Percentiles rank a stretch among this genome's conserved stretches.
phyloP scores from a whole-genome alignment of 2,113 vertebrate genomes.

The Coptodon rendalli region DNA sequence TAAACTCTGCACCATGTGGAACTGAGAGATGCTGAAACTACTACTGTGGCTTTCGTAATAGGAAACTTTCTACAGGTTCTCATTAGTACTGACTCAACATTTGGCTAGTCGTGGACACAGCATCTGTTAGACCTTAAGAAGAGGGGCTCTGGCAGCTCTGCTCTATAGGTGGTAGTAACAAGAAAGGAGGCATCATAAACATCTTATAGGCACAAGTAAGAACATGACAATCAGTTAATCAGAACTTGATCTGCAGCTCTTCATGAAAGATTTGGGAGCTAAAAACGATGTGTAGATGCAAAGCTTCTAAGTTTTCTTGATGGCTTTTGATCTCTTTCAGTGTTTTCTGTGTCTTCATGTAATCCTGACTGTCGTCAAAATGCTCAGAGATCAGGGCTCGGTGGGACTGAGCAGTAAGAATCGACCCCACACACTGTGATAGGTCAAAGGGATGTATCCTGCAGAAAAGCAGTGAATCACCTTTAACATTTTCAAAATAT shows the following conservation, averaged over 20 bases:
- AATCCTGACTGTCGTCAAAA: not conserved
- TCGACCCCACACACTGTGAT: not conserved
- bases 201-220: not conserved
- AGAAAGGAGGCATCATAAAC: not conserved
- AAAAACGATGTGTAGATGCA: rapidly evolving
- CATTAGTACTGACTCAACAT: constrained; percentile 36
- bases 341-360: not conserved
- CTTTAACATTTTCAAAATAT: not conserved
- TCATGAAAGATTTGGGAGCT: not conserved
- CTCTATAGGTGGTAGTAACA: not conserved
- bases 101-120: constrained; percentile 27
- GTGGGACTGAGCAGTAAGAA: not conserved
- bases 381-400: not conserved
- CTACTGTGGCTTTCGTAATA: constrained; percentile 6
- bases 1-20: constrained; percentile 17
- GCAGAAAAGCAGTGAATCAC: not conserved
- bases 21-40: not conserved
- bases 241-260: rapidly evolving
- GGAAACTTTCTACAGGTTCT: constrained; percentile 37
- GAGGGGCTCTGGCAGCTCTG: not conserved
- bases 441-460: not conserved
- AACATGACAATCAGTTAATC: not conserved
- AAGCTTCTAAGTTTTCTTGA: not conserved
- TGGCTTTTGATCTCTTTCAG: not conserved
- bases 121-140: constrained; percentile 28